Base-by-base conservation (phyloP, 2,113 vertebrate species). In the Bettongia penicillata region DNA sequence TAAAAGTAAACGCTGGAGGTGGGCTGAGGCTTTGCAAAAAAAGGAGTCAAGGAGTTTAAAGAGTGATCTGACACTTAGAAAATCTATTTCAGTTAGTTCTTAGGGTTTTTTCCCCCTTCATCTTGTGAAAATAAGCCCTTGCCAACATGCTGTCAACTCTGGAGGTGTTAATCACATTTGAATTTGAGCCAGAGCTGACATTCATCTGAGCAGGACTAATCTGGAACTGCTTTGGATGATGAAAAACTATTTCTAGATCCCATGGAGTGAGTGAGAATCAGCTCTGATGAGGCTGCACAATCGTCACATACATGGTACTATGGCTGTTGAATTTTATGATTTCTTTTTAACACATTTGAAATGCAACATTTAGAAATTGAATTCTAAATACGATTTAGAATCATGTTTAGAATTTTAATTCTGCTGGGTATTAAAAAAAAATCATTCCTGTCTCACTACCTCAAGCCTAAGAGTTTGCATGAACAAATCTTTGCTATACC, bases 111-210 rank as follows among this genome's bases (percentile, higher is more conserved):
- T 37, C 0, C 95, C 95, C 93, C 97, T 50, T 96, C 94, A 97
- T 93, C 96, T 97, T 97, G 97, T 14, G 92, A 50, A 84, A 8
- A 49, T 23, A 43, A 93, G 92, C 22, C 96, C 90, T 23, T 52
- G 94, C 77, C 51, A 89, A 53, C n/a, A 93, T 51, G 0, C 3
- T 68, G 1, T 43, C 68, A 22, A 53, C 49, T 68, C 51, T 43
- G 0, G 12, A 96, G 93, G 94, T 94, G 96, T 97, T 97, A 94
- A 94, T 97, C 96, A 0, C 0, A 0, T 52, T 26, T 68, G 96
- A 93, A 37, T 94, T 48, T 93, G 50, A 89, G 49, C 90, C 28
- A 48, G 37, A 92, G 93, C 53, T 25, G 94, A 28, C 14, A 51
- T 84, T 37, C 95, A 94, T 8, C 93, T 77, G 95, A 93, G 91